Conservation (phyloP, 2,888 invertebrate genomes). For the Acanthopleura granulata region DNA sequence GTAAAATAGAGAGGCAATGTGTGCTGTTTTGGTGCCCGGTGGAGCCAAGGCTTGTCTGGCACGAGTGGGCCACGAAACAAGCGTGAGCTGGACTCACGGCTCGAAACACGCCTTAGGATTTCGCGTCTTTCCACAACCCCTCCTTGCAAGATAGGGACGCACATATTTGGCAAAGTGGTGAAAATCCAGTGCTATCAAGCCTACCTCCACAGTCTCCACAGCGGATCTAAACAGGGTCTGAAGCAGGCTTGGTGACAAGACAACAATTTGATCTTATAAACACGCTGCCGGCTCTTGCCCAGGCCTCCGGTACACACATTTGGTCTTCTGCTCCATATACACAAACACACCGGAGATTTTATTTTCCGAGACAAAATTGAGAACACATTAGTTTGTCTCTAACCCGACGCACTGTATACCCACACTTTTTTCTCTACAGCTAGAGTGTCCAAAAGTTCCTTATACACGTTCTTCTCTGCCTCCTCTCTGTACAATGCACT, state of each 20-base stretch:
- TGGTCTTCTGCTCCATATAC: not conserved
- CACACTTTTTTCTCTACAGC: too few relatives aligned
- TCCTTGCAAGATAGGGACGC: not conserved
- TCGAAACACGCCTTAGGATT: not conserved
- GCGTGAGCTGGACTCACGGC: not conserved
- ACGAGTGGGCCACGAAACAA: not conserved
- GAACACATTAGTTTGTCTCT: constrained; percentile 1
- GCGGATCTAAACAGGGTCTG: not conserved
- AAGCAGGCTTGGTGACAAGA: not conserved
- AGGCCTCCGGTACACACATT: not conserved
- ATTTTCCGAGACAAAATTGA: constrained; percentile 4
- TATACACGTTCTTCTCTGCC: too few relatives aligned
- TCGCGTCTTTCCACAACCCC: not conserved
- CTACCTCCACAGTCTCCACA: not conserved
- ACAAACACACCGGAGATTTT: not conserved
- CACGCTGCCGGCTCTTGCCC: not conserved
- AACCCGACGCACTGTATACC: not conserved
- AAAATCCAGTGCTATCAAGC: constrained; percentile 4
- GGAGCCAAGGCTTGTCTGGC: not conserved
- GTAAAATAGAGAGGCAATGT: not conserved
- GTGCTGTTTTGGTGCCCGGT: not conserved
- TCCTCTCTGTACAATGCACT: too few relatives aligned
- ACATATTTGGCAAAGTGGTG: constrained; percentile 9
- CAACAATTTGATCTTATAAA: not conserved
- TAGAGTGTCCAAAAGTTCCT: too few relatives aligned